These are phyloP conservation scores for Hydrolagus colliei DNA, from an alignment of 2,797 vertebrate species.

Conservation along the genomic window DNA sequence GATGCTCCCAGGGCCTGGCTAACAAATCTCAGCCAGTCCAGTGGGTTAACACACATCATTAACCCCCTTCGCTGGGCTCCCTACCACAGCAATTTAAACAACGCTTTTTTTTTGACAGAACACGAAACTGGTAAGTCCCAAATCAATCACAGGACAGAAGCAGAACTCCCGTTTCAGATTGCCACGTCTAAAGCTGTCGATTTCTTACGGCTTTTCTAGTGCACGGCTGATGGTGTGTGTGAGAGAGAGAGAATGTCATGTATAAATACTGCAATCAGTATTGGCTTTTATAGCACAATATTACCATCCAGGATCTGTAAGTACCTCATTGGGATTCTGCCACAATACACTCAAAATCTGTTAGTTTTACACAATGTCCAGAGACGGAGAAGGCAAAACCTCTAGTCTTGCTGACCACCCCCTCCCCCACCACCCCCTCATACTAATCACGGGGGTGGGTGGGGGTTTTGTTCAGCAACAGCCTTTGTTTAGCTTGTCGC, in stretches of 20 bases:
- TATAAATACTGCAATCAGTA: no score
- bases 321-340: not conserved
- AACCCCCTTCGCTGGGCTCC: not conserved
- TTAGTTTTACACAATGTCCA: not conserved
- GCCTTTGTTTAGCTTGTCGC: not conserved
- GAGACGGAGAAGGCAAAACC: no score
- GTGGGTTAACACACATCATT: not conserved
- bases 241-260: no score
- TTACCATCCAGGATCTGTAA: not conserved
- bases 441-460: not conserved
- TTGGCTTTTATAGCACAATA: not conserved
- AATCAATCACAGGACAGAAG: not conserved
- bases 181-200: not conserved
- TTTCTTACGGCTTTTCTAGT: not conserved
- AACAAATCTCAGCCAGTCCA: not conserved
- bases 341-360: not conserved
- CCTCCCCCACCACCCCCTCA: no score
- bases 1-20: not conserved
- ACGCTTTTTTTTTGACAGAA: not conserved
- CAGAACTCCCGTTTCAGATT: not conserved
- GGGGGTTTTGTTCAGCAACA: not conserved
- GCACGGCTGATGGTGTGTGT: not conserved
- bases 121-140: not conserved
- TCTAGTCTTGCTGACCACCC: not conserved
- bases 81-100: no score